A percentile compares a stretch with the other conserved stretches of the same genome.
These are phyloP conservation scores for Hyalella azteca DNA, from an alignment of 2,888 invertebrate species.

Conservation along the genomic window DNA sequence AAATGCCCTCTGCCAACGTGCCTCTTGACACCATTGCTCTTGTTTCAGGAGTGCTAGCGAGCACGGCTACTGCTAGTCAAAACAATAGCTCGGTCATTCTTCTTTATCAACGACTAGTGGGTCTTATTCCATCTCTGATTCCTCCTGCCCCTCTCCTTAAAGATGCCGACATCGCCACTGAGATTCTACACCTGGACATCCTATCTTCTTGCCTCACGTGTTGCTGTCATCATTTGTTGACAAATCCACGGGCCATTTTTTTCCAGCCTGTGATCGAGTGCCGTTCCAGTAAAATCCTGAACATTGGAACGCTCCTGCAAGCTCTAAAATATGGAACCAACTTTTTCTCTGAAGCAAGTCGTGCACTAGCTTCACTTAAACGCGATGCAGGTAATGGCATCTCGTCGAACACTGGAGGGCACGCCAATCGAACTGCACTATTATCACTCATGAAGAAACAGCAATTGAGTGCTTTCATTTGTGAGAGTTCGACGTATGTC, in stretches of 20 bases:
- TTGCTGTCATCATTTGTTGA: constrained; percentile 24
- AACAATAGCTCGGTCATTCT: not conserved
- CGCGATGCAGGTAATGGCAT: not conserved
- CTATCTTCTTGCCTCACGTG: constrained; percentile 19
- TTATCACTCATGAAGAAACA: constrained; percentile 38
- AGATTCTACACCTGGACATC: not conserved
- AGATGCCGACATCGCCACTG: not conserved
- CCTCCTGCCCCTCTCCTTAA: constrained; percentile 1
- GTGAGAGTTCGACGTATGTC: constrained; percentile 51
- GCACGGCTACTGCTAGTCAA: constrained; percentile 29
- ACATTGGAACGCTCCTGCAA: not conserved
- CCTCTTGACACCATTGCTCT: constrained; percentile 46
- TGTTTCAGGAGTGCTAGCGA: constrained; percentile 30
- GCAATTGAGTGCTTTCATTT: constrained; percentile 51
- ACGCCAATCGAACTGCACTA: not conserved
- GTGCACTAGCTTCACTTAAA: not conserved
- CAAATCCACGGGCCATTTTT: constrained; percentile 3
- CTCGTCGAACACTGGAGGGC: not conserved
- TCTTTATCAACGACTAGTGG: constrained; percentile 1
- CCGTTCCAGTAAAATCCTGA: constrained; percentile 20
- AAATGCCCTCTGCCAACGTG: constrained; percentile 65
- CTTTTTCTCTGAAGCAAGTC: not conserved
- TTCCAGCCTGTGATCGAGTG: constrained; percentile 19
- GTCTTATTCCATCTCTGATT: constrained; percentile 26
- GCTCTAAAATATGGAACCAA: not conserved